phyloP scores from a whole-genome alignment of 2,113 vertebrate genomes.

The Leucoraja erinaceus region DNA sequence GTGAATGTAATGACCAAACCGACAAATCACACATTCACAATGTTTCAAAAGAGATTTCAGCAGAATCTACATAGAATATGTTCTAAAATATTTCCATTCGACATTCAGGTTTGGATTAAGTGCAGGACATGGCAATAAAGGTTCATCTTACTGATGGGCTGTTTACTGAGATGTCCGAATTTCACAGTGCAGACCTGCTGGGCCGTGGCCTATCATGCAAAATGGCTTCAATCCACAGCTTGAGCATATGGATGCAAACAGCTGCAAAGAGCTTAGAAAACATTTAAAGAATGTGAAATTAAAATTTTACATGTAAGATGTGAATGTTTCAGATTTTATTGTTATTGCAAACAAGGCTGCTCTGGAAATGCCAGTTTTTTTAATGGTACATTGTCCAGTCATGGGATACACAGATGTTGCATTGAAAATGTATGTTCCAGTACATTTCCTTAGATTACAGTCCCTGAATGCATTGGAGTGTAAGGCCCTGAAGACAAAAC shows the following conservation, averaged over 20 bases:
- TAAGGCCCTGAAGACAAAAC: neutral
- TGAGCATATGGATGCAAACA: conserved; percentile 7
- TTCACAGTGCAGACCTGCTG: neutral
- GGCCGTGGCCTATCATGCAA: neutral
- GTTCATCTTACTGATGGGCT: neutral
- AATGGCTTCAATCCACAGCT: neutral
- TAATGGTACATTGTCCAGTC: neutral
- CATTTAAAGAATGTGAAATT: conserved; percentile 31
- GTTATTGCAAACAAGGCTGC: neutral
- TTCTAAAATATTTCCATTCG: conserved; percentile 26
- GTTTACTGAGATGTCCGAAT: neutral
- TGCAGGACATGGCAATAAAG: neutral
- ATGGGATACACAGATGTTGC: conserved; percentile 22
- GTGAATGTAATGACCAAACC: neutral
- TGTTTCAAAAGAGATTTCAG: neutral
- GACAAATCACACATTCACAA: neutral
- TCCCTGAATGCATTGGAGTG: neutral
- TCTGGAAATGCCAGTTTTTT: conserved; percentile 23
- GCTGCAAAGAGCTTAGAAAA: conserved; percentile 23
- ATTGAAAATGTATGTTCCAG: neutral
- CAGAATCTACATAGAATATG: neutral
- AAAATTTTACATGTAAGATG: conserved; percentile 26
- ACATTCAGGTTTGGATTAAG: conserved; percentile 1
- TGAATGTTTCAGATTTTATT: conserved; percentile 31
- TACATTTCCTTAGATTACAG: neutral